These are phyloP conservation scores for Nothoprocta perdicaria DNA, from an alignment of 2,113 vertebrate genomes.

Conservation along the genomic window DNA sequence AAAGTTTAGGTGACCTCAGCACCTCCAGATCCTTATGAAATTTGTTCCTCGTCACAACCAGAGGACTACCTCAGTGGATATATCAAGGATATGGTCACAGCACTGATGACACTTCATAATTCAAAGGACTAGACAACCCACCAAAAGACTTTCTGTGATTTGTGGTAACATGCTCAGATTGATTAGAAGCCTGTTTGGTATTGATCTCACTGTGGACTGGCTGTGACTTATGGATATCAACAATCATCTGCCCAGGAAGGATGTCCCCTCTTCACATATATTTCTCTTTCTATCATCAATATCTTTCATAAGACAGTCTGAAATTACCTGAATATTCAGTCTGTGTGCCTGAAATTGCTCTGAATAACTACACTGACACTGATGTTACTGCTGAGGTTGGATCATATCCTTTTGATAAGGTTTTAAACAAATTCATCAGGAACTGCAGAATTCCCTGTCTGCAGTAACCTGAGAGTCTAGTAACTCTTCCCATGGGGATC, in stretches of 20 bases:
- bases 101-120: neutral
- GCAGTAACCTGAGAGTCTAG: accelerated
- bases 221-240: neutral
- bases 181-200: neutral
- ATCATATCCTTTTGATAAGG: neutral
- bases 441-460: neutral
- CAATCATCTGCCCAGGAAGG: neutral
- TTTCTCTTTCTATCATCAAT: neutral
- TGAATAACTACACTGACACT: neutral
- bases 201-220: neutral
- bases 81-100: accelerated
- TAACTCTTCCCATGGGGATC: neutral
- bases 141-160: neutral
- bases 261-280: neutral
- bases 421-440: neutral
- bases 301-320: neutral
- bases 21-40: neutral
- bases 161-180: neutral
- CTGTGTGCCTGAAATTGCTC: neutral
- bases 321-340: neutral
- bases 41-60: neutral
- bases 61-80: neutral
- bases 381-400: neutral
- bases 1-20: neutral
- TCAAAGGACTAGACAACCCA: neutral